These are phyloP conservation scores for Okapia johnstoni DNA, from an alignment of 2,113 vertebrate species.

Conservation along the genomic window DNA sequence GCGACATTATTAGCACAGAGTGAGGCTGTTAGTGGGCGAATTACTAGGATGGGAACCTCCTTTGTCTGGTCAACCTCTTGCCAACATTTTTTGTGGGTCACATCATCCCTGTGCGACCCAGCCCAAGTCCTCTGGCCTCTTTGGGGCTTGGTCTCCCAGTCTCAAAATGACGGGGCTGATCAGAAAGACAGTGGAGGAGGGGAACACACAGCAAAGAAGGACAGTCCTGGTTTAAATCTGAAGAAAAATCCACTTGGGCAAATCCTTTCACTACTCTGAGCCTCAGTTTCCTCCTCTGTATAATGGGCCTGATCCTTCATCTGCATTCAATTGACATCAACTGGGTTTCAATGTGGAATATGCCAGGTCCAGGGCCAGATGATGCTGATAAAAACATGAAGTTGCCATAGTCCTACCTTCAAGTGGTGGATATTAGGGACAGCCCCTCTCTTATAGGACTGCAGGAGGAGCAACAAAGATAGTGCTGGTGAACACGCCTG, in stretches of 20 bases:
- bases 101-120: neutral
- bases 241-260: neutral
- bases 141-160: neutral
- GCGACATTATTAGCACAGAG: rapidly evolving
- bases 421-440: neutral
- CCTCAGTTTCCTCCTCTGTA: neutral
- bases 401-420: neutral
- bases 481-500: rapidly evolving
- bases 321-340: neutral
- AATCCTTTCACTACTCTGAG: neutral
- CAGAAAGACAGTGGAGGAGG: neutral
- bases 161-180: neutral
- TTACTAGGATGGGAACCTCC: rapidly evolving
- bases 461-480: rapidly evolving
- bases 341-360: rapidly evolving
- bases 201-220: rapidly evolving
- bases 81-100: neutral
- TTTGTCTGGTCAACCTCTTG: neutral
- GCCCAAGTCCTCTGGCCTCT: neutral
- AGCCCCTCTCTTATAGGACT: neutral
- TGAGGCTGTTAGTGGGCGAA: neutral
- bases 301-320: neutral
- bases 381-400: neutral
- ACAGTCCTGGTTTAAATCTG: neutral
- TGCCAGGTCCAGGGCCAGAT: neutral